phyloP scores from a whole-genome alignment of 2,797 vertebrate genomes.

The Ctenopoma kingsleyae region DNA sequence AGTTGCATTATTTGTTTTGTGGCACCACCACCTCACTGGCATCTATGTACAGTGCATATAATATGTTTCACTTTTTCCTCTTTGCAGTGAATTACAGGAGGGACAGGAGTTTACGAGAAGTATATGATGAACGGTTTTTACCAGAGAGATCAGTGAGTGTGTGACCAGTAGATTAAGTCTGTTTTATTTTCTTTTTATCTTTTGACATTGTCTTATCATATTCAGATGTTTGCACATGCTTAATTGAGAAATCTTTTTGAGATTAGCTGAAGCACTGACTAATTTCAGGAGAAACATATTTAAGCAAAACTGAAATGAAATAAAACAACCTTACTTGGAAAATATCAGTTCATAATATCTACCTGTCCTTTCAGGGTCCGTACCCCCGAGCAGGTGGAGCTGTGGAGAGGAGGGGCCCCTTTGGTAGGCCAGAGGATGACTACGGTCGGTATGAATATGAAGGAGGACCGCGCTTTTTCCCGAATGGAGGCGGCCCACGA shows the following conservation, averaged over 20 bases:
- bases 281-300: neutral
- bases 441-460: constrained; percentile 82
- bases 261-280: too few relatives aligned
- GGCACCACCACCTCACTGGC: neutral
- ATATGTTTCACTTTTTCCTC: constrained; percentile 1
- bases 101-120: constrained; percentile 80
- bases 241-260: neutral
- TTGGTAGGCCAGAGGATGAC: constrained; percentile 82
- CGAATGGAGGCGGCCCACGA: constrained; percentile 81
- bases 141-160: constrained; percentile 78
- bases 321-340: neutral
- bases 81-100: constrained; percentile 84
- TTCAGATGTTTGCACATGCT: too few relatives aligned
- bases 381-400: constrained; percentile 72
- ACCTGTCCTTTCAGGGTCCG: constrained; percentile 52
- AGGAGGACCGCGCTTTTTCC: constrained; percentile 80
- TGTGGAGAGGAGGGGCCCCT: constrained; percentile 78
- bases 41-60: neutral
- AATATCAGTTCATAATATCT: neutral
- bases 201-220: too few relatives aligned
- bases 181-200: neutral
- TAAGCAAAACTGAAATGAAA: neutral
- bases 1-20: neutral
- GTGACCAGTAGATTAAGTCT: neutral
- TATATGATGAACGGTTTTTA: constrained; percentile 83